Evolutionary conservation across 2,797 vertebrate species (phyloP).

Genomic region (Chelon labrosus): DNA sequence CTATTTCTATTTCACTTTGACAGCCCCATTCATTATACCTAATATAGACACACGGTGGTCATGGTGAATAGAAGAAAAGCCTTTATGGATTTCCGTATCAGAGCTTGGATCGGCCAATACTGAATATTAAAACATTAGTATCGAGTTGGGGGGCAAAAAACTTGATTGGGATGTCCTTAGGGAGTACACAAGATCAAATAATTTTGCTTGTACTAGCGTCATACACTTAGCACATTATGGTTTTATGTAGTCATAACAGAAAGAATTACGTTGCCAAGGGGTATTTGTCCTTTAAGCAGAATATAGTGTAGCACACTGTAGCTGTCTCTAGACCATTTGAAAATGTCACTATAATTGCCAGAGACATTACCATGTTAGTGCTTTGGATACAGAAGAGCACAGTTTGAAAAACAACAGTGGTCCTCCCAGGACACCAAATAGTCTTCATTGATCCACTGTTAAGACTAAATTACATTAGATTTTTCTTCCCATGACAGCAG

Average conservation of each 20-base stretch:
- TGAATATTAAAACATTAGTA: too few species aligned
- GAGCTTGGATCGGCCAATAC: too few species aligned
- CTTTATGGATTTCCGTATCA: too few species aligned
- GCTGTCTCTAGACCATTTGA: background rate
- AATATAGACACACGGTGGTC: too few species aligned
- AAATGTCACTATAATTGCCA: conserved; percentile 1
- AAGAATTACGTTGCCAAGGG: background rate
- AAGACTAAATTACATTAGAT: conserved; percentile 54
- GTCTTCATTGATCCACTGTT: conserved; percentile 47
- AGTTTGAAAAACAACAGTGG: conserved; percentile 36
- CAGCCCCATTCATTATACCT: too few species aligned
- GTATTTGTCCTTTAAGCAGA: background rate
- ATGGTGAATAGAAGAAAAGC: too few species aligned
- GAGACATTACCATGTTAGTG: background rate
- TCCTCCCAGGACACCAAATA: conserved; percentile 25
- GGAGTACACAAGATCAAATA: too few species aligned
- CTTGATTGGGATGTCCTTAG: too few species aligned
- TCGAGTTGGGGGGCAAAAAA: too few species aligned
- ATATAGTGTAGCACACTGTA: background rate
- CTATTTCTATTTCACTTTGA: too few species aligned
- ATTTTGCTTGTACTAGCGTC: too few species aligned
- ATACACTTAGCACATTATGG: background rate
- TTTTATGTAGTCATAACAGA: background rate
- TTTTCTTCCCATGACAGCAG: conserved; percentile 28
- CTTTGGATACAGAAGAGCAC: conserved; percentile 8